phyloP scores from a whole-genome alignment of 2,113 vertebrate species.

The Petaurus breviceps region DNA sequence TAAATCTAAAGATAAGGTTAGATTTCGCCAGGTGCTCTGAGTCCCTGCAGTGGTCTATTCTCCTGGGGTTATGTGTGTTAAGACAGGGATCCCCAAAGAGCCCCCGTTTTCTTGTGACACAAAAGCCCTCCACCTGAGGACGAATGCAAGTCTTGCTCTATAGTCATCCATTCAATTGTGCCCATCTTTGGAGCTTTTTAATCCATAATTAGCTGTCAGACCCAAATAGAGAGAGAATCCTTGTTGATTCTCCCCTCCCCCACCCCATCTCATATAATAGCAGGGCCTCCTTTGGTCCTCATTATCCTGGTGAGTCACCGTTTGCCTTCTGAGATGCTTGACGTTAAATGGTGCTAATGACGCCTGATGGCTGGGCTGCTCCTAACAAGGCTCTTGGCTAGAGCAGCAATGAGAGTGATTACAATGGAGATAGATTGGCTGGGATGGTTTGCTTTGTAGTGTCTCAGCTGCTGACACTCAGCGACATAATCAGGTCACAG shows the following conservation, averaged over 20 bases:
- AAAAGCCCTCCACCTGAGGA: constrained; percentile 12
- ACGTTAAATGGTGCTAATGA: constrained; percentile 90
- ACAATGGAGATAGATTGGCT: constrained; percentile 88
- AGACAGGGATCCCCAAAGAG: neutral
- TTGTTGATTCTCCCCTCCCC: constrained; percentile 56
- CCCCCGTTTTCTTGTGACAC: neutral
- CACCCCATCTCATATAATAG: constrained; percentile 67
- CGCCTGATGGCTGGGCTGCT: constrained; percentile 87
- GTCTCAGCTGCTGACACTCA: constrained; percentile 90
- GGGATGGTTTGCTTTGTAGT: constrained; percentile 90
- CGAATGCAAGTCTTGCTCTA: neutral
- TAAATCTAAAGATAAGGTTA: neutral
- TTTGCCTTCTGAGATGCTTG: constrained; percentile 81
- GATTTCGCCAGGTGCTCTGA: neutral
- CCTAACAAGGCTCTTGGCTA: constrained; percentile 86
- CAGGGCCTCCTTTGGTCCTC: constrained; percentile 61
- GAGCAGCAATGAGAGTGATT: constrained; percentile 80
- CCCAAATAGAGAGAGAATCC: neutral
- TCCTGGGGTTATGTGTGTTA: neutral
- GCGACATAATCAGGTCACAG: constrained; percentile 94
- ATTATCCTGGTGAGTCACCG: constrained; percentile 77
- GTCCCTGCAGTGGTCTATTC: neutral
- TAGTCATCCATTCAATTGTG: constrained; percentile 33
- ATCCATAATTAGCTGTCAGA: constrained; percentile 42
- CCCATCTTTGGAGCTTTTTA: constrained; percentile 61